A percentile compares a stretch with the other conserved stretches of the same genome.
phyloP scores from a whole-genome alignment of 2,113 vertebrate genomes.

The Spermophilus dauricus region DNA sequence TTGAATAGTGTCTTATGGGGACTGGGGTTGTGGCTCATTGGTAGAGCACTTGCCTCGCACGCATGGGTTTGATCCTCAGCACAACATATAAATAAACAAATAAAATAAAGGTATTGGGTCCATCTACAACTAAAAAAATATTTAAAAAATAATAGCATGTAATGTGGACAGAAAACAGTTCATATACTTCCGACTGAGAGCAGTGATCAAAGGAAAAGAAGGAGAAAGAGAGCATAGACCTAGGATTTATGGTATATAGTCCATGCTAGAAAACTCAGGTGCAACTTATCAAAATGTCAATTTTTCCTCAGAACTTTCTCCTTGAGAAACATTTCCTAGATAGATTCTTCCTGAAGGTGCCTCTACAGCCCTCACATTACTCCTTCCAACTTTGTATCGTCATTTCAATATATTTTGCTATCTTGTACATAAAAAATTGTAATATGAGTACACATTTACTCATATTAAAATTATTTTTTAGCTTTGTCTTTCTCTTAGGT shows the following conservation, averaged over 20 bases:
- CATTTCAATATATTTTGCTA: background rate
- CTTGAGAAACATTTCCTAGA: background rate
- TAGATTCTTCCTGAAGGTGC: background rate
- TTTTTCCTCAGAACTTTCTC: background rate
- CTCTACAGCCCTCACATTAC: background rate
- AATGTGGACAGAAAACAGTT: background rate
- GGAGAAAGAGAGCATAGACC: background rate
- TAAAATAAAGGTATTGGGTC: no score
- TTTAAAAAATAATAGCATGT: no score
- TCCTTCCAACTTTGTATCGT: background rate
- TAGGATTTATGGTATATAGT: background rate
- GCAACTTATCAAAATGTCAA: background rate
- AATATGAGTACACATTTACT: no score
- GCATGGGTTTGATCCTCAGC: no score
- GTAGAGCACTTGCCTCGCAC: no score
- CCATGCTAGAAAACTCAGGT: background rate
- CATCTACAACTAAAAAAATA: no score
- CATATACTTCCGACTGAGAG: background rate
- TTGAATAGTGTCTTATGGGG: background rate
- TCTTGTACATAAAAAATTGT: no score
- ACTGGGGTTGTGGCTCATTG: no score
- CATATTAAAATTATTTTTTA: background rate
- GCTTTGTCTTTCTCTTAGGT: background rate
- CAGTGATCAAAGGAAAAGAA: background rate
- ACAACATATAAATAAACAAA: no score